These are phyloP conservation scores for Cairina moschata DNA, from an alignment of 2,113 vertebrate species.

Conservation along the genomic window DNA sequence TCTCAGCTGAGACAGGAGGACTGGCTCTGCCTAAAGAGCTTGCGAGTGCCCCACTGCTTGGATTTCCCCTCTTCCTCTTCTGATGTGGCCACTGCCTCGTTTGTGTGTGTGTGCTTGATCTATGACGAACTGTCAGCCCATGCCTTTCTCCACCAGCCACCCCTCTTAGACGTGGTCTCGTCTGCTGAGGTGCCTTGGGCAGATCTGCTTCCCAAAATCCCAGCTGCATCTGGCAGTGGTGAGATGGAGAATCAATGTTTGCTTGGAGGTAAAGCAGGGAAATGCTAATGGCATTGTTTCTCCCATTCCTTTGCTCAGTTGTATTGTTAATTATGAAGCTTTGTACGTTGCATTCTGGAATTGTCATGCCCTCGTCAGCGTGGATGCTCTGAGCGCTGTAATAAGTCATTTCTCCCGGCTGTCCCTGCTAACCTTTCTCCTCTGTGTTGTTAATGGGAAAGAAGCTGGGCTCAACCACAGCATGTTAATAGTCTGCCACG, in stretches of 20 bases:
- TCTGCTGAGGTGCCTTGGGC: not conserved
- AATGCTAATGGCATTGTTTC: slow-evolving; percentile 28
- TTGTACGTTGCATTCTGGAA: not conserved
- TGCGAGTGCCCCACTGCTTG: not conserved
- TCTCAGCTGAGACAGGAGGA: not conserved
- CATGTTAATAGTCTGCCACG: not conserved
- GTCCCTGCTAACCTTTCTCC: slow-evolving; percentile 44
- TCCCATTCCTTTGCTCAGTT: slow-evolving; percentile 23
- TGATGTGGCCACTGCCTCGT: not conserved
- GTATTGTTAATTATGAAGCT: slow-evolving; percentile 38
- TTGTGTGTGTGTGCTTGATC: not conserved
- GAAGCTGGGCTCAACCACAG: not conserved
- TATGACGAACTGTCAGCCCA: not conserved
- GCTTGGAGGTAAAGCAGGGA: not conserved
- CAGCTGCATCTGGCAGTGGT: not conserved
- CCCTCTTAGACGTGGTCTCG: not conserved
- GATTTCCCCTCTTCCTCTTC: not conserved
- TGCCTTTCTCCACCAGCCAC: not conserved
- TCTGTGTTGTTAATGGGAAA: not conserved
- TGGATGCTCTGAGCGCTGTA: not conserved
- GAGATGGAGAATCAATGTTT: not conserved
- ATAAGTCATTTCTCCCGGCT: slow-evolving; percentile 49
- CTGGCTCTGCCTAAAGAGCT: not conserved
- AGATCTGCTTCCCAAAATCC: not conserved
- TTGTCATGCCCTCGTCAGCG: not conserved